Percentiles rank a stretch among this genome's conserved stretches.
Evolutionary conservation across 2,797 vertebrate genomes (phyloP).

Genomic region (Falco novaeseelandiae): DNA sequence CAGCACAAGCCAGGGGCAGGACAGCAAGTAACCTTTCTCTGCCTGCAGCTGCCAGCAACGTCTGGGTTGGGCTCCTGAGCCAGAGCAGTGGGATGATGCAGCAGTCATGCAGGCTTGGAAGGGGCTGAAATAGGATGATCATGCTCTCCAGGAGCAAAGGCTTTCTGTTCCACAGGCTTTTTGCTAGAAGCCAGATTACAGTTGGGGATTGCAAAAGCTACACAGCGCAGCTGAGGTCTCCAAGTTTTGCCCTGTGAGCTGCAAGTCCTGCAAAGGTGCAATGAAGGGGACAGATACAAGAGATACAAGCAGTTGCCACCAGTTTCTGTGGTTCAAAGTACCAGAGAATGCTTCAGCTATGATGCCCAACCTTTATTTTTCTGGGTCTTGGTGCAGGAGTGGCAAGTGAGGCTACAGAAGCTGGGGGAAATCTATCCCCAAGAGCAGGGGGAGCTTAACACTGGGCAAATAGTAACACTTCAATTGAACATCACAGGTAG

Average conservation of each 20-base stretch:
- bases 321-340: background rate
- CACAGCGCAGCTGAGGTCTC: accelerated
- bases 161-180: too few relatives aligned
- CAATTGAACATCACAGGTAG: background rate
- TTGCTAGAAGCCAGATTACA: background rate
- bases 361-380: background rate
- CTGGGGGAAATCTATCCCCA: accelerated
- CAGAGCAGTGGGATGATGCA: background rate
- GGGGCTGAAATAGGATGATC: background rate
- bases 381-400: background rate
- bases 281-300: accelerated
- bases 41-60: background rate
- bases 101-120: background rate
- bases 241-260: background rate
- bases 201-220: too few relatives aligned
- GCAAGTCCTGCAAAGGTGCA: accelerated
- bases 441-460: background rate
- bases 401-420: background rate
- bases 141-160: background rate
- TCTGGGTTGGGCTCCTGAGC: background rate
- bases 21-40: background rate
- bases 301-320: background rate
- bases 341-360: background rate
- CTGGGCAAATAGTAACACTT: too few relatives aligned
- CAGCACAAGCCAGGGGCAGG: background rate